Evolutionary conservation across 2,888 invertebrate species (phyloP).

Genomic region (Drosophila melanosoma): DNA sequence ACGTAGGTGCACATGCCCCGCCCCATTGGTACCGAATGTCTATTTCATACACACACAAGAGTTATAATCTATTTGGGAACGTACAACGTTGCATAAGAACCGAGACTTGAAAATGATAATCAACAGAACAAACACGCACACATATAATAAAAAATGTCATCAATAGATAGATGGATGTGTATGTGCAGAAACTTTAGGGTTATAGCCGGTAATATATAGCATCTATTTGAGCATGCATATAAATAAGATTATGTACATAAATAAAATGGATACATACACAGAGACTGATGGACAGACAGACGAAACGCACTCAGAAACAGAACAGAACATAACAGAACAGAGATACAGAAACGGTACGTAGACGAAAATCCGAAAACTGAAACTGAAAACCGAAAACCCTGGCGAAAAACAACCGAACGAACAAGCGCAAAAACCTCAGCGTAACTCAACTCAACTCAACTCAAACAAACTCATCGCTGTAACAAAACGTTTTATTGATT

Average conservation of each 20-base stretch:
- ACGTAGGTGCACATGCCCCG: constrained; percentile 24
- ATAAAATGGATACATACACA: constrained; percentile 61
- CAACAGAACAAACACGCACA: constrained; percentile 20
- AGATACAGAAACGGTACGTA: constrained; percentile 52
- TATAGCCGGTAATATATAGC: constrained; percentile 64
- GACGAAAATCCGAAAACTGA: constrained; percentile 42
- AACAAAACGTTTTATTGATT: constrained; percentile 74
- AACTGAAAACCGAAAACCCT: constrained; percentile 48
- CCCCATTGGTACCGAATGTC: constrained; percentile 13
- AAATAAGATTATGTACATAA: constrained; percentile 21
- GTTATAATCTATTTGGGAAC: constrained; percentile 34
- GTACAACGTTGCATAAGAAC: constrained; percentile 54
- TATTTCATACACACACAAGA: constrained; percentile 12
- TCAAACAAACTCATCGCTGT: constrained; percentile 48
- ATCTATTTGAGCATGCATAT: constrained; percentile 55
- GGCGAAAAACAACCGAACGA: constrained; percentile 66
- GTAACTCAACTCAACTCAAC: constrained; percentile 58
- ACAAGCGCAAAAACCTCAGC: constrained; percentile 68
- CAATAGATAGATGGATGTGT: constrained; percentile 24
- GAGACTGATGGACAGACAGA: constrained; percentile 33
- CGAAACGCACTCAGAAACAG: constrained; percentile 57
- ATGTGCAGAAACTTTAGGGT: constrained; percentile 28
- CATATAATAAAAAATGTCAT: constrained; percentile 22
- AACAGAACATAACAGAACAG: constrained; percentile 33
- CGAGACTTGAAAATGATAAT: constrained; percentile 43